Base-by-base conservation (phyloP, 2,888 invertebrate genomes). In the Diarsia rubi region DNA sequence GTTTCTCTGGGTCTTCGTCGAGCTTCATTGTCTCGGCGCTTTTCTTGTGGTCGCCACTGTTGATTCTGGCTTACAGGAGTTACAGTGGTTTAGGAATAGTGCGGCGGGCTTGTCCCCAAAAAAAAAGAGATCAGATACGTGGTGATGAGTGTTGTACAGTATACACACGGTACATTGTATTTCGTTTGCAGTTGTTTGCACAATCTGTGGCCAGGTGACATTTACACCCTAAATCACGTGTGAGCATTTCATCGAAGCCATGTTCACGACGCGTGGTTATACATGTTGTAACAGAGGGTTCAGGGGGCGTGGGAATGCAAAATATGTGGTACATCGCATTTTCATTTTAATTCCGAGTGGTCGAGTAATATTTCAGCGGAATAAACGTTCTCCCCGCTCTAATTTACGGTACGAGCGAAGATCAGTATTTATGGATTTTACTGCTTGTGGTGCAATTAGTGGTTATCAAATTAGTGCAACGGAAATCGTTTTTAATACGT, bases 181-280 rank as follows among this genome's bases (percentile, higher is more conserved):
- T 77, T 67, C 44, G 64, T 49, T 80, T 72, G 78, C 54, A 57
- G 75, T 67, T 42, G 64, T 49, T 80, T 72, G 78, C 54, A 57
- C 73, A 77, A 70, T 80, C 69, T 81, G 85, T 69, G 79, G 73
- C 64, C 84, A 89, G 86, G 88, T 88, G 88, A 90, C 91, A 91
- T 91, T 90, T 88, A 82, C 84, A 82, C 88, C 88, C 89, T 91
- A 92, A 93, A 93, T 93, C 92, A 93, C 90, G 90, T 89, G 89
- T 88, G 90, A 89, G 87, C 90, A 81, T 79, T 82, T 87, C 82
- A 90, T 92, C 88, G 89, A 85, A 88, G 90, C 90, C 89, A 87
- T 89, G 86, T 90, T 79, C 64, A 70, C 81, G 67, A 66, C 69
- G 72, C 76, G 70, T 87, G 86, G 87, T 63, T 88, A 82, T 88